phyloP scores from a whole-genome alignment of 2,113 vertebrate genomes.

The Grammatotria lemairii region DNA sequence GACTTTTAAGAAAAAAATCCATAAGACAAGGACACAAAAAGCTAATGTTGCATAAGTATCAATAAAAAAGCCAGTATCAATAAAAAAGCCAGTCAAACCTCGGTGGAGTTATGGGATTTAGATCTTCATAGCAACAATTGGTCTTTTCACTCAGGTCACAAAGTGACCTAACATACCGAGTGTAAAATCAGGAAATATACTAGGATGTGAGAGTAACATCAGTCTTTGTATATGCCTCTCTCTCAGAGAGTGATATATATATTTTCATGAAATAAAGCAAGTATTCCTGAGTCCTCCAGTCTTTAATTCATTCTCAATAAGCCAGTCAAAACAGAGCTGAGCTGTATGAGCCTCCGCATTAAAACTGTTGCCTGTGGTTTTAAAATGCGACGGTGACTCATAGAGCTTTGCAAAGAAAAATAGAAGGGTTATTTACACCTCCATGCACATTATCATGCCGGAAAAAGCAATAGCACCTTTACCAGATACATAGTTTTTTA shows the following conservation, averaged over 20 bases:
- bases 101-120: background rate
- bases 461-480: background rate
- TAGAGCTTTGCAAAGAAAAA: background rate
- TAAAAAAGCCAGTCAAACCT: background rate
- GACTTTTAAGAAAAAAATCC: background rate
- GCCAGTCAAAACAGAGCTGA: background rate
- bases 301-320: background rate
- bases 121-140: background rate
- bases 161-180: background rate
- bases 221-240: background rate
- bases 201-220: background rate
- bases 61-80: background rate
- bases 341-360: background rate
- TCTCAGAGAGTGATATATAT: background rate
- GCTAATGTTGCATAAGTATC: background rate
- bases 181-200: background rate
- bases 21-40: background rate
- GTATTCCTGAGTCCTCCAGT: background rate
- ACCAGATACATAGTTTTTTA: background rate
- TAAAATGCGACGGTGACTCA: slow-evolving; percentile 18
- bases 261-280: background rate
- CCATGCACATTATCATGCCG: background rate
- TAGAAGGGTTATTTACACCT: slow-evolving; percentile 6
- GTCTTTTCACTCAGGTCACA: background rate
- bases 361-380: background rate